Base-by-base conservation (phyloP, 2,888 invertebrate species). In the Yponomeuta plumbellus region DNA sequence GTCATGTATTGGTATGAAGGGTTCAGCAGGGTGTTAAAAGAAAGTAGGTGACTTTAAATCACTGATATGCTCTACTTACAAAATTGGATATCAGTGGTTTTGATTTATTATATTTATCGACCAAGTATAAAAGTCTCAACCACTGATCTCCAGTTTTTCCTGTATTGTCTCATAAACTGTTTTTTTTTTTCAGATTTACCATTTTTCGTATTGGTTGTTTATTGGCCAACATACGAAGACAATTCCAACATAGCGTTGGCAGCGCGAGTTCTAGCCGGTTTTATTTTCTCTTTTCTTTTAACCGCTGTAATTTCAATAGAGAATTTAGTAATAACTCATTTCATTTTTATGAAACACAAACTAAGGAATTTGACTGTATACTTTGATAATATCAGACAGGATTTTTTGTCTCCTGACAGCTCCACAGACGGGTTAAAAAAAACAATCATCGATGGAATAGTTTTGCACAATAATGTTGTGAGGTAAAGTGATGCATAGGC, bases 131-230 rank as follows among this genome's bases (percentile, higher is more conserved):
- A 5, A 8, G 34, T 34, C 34, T 8, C 8, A 10, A 34, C 34
- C 5, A 34, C 34, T 8, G 10, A 34, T 8, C 5, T 34, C 6
- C 34, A 5, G 34, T 34, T 34, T 34, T 34, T 6, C 8, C 34
- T 34, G 34, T 34, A 34, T 34, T 34, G 34, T 26, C 2, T 44
- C 2, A 44, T 13, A 13, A 39, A 11, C 40, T 40, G 44, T n/a
- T n/a, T n/a, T n/a, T n/a, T n/a, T 63, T 4, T 11, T 65, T 65
- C 58, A 65, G 65, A 34, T 39, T 8, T 26, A 21, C 59, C 57
- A 21, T 39, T 65, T 6, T 34, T 58, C 8, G 26, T 65, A 21
- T 11, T 59, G n/a, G 39, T 13, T 11, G 21, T 20, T 20, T 65
- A 65, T 17, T 65, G 58, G 58, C 65, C 65, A 13, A 21, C 11